phyloP scores from a whole-genome alignment of 1,140 invertebrate genomes.

The Hycleus cichorii region DNA sequence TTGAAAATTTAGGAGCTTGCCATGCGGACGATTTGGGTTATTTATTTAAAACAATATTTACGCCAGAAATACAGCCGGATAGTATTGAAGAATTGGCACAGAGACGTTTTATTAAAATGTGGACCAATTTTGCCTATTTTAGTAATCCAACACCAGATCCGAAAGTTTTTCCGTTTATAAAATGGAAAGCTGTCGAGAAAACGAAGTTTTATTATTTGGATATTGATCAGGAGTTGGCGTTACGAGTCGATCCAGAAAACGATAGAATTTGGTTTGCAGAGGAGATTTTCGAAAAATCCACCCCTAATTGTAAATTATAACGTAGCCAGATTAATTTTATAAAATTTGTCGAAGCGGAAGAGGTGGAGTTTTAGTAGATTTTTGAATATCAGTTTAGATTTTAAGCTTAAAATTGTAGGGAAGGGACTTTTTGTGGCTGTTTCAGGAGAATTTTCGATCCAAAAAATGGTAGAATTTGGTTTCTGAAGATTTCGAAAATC shows the following conservation, averaged over 20 bases:
- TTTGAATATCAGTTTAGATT: too few species aligned
- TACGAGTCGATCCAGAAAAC: constrained; percentile 14
- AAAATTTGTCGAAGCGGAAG: too few species aligned
- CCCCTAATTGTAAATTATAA: not conserved
- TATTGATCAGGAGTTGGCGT: constrained; percentile 4
- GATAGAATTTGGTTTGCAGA: constrained; percentile 18
- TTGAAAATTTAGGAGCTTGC: constrained; percentile 31
- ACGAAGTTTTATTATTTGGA: constrained; percentile 19
- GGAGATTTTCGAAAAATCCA: constrained; percentile 4
- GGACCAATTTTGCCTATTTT: constrained; percentile 45
- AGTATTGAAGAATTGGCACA: constrained; percentile 25
- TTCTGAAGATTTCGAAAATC: too few species aligned
- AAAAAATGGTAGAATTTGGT: too few species aligned
- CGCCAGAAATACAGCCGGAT: constrained; percentile 25
- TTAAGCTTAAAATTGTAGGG: too few species aligned
- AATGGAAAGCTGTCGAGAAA: constrained; percentile 21
- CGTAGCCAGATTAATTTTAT: not conserved
- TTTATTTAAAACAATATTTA: constrained; percentile 46
- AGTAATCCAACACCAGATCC: constrained; percentile 38
- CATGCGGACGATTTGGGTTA: constrained; percentile 56
- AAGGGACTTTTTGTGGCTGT: too few species aligned
- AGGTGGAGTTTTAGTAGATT: too few species aligned
- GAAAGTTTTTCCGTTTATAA: constrained; percentile 16
- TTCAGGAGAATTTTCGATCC: too few species aligned
- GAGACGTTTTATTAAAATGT: constrained; percentile 39